Base-by-base conservation (phyloP, 2,888 invertebrate genomes). In the Thereva nobilitata region DNA sequence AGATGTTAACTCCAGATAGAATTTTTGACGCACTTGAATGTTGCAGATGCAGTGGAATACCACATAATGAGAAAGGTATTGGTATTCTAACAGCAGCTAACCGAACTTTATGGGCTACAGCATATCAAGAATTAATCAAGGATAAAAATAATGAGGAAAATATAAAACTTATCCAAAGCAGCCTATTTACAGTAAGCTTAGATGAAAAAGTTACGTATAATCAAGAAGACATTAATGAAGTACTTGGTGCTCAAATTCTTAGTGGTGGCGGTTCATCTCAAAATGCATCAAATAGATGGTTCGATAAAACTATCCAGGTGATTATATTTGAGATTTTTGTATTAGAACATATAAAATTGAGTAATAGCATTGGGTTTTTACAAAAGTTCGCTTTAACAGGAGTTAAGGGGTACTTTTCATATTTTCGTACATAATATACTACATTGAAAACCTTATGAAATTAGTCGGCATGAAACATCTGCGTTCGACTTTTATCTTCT, bases 261-360 rank as follows among this genome's bases (percentile, higher is more conserved):
- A 94, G 95, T 78, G 97, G 96, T 9, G 88, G 88, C 5, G 94
- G 92, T 23, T 85, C 89, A 47, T 74, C 76, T 5, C 77, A 80
- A 57, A 95, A 95, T 80, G 86, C 89, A 23, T 89, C 85, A 50
- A 97, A 97, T 80, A 85, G 97, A 42, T 97, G 97, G 97, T 95
- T 90, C 82, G 97, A 97, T 79, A 97, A 97, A 84, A 95, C 95
- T 2, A 84, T 97, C 71, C 95, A 96, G 86, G 93, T 93, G 77
- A 74, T 23, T 23, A 23, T 23, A 23, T 23, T 23, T 23, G 23
- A 23, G 23, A 23, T 23, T 23, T 23, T 23, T 2, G 23, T 2
- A 23, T 23, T 23, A 2, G 23, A 23, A 23, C 23, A 23, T 23
- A 23, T 23, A 23, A 23, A 23, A 23, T 2, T 23, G 23, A 23